Conservation (phyloP, 1,140 invertebrate species). For the Brachionus plicatilis region DNA sequence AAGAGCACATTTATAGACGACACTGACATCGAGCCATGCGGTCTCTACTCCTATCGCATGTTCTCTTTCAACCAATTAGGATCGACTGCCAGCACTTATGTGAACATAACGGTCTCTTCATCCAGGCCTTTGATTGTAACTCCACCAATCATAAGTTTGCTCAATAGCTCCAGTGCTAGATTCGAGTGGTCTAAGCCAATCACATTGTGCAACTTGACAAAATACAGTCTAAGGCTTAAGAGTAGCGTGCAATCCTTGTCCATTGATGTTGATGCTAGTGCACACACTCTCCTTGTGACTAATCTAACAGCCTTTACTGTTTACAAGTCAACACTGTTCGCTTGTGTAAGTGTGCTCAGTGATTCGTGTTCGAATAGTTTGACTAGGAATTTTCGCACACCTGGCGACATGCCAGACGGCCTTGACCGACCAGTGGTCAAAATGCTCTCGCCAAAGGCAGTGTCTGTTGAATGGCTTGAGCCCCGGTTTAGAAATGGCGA, state of each 20-base stretch:
- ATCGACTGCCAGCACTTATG: neutral
- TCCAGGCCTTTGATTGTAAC: neutral
- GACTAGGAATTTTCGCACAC: neutral
- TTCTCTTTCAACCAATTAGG: constrained; percentile 2
- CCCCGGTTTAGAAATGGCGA: neutral
- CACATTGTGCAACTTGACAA: neutral
- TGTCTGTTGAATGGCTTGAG: constrained; percentile 28
- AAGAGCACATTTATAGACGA: neutral
- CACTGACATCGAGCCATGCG: constrained; percentile 17
- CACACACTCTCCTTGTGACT: neutral
- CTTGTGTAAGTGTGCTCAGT: neutral
- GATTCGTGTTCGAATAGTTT: constrained; percentile 19
- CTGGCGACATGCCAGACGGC: neutral
- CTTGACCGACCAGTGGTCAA: neutral
- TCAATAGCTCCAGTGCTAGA: neutral
- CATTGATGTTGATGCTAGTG: neutral
- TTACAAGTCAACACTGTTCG: neutral
- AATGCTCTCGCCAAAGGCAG: neutral
- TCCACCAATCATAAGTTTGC: neutral
- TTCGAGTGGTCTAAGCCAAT: constrained; percentile 20
- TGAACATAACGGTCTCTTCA: constrained; percentile 10
- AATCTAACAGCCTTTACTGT: neutral
- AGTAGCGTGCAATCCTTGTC: neutral
- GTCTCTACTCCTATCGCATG: constrained; percentile 3
- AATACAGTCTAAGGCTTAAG: neutral